Evolutionary conservation across 30 jellyfish, hydroid and myxozoan species (phyloP).

Genomic region (Catostylus mosaicus): DNA sequence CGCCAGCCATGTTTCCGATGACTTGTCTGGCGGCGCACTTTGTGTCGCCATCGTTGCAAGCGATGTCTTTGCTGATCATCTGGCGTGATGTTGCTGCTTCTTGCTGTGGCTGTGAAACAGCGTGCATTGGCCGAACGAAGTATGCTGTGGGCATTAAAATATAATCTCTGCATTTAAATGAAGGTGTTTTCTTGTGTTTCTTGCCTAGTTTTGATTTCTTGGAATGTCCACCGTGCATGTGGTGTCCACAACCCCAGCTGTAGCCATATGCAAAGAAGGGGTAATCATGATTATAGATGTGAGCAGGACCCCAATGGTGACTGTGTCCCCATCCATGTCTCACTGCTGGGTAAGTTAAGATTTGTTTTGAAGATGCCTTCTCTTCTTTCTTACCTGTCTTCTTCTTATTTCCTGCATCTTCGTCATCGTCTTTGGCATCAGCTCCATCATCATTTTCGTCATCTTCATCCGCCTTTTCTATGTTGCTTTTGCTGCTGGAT

Average conservation of each 20-base stretch:
- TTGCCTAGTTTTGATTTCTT: constrained; percentile 64
- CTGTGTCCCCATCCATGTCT: constrained; percentile 88
- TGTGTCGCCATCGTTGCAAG: constrained; percentile 91
- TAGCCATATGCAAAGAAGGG: constrained; percentile 98
- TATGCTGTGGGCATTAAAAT: constrained; percentile 80
- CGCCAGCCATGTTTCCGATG: constrained; percentile 99
- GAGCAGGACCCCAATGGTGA: constrained; percentile 98
- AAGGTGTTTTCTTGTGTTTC: constrained; percentile 37
- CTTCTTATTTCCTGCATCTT: constrained; percentile 20
- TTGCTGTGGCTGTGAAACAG: constrained; percentile 52
- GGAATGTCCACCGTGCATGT: constrained; percentile 66
- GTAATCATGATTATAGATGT: constrained; percentile 88
- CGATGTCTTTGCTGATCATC: constrained; percentile 86
- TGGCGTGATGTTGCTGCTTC: constrained; percentile 75
- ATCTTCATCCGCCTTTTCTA: constrained; percentile 24
- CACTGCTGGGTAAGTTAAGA: constrained; percentile 93
- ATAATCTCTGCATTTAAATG: constrained; percentile 86
- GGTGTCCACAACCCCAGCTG: constrained; percentile 99
- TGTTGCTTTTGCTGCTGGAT: constrained; percentile 48
- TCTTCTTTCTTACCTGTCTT: constrained; percentile 60
- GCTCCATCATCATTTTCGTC: constrained; percentile 41
- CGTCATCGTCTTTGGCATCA: constrained; percentile 20
- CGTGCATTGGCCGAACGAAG: constrained; percentile 66
- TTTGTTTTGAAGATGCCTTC: constrained; percentile 80
- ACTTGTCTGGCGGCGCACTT: constrained; percentile 93